Base-by-base conservation (phyloP, 1,140 invertebrate genomes). In the Drosophila novamexicana region DNA sequence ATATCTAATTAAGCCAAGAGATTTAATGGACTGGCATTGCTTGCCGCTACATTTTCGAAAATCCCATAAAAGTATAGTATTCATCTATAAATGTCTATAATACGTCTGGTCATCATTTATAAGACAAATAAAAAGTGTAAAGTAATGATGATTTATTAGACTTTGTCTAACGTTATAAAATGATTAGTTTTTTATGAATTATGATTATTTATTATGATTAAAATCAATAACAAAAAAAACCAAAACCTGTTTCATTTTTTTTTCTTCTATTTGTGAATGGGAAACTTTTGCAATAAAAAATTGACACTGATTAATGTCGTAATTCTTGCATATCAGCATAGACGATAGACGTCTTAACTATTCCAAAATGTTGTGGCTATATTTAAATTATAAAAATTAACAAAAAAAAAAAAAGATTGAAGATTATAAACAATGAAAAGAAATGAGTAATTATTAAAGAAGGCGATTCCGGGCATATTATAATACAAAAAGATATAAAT, bases 221-320 rank as follows among this genome's bases (percentile, higher is more conserved):
- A 34, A 54, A 73, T 67, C 40, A 59, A 53, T 18, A 37, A 16
- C 16, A 54, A 6, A 42, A n/a, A 29, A 53, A 67, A 18, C 18
- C 14, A 9, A 58, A 47, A 47, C 36, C 52, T 12, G 68, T 61
- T 58, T 34, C 8, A 32, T 62, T 69, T 64, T 40, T 14, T 32
- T n/a, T 54, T 10, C 14, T 42, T 16, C n/a, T 49, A 36, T 39
- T 29, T 49, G 32, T 45, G 47, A 63, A 47, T 52, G 16, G 34
- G 45, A 36, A 66, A 72, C 54, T 72, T 72, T 66, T 40, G 18
- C 22, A 73, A 67, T 39, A 53, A 44, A 42, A 58, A 37, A 18
- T 66, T 72, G 70, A 67, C 64, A 68, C 64, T 73, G 64, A 73
- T 67, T 73, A 67, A 73, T 73, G 70, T 39, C 49, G 45, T 67